Conservation (phyloP, 2,113 vertebrate genomes). For the Cavia aperea region DNA sequence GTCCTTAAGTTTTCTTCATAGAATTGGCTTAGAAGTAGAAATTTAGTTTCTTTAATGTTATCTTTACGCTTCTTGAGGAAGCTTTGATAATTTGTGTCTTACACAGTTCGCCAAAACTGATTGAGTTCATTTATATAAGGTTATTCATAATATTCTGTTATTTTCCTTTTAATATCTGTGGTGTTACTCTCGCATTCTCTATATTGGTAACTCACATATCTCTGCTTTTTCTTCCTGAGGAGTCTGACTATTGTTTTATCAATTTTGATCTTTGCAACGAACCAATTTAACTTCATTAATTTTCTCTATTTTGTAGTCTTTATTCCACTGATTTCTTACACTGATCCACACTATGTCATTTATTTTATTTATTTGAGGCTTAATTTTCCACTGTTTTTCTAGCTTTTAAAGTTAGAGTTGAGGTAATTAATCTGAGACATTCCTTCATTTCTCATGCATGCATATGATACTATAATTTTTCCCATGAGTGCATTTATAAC, state of each 20-base stretch:
- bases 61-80: background rate
- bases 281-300: background rate
- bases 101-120: background rate
- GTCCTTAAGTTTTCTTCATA: background rate
- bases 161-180: background rate
- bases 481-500: background rate
- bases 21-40: background rate
- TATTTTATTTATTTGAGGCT: background rate
- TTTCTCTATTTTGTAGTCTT: background rate
- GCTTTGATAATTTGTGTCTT: background rate
- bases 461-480: background rate
- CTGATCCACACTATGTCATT: background rate
- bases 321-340: background rate
- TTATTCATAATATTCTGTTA: background rate
- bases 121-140: background rate
- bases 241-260: background rate
- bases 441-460: background rate
- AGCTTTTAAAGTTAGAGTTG: background rate
- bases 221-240: background rate
- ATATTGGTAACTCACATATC: background rate
- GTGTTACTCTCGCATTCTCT: background rate
- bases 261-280: background rate
- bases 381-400: background rate
- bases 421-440: background rate
- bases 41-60: background rate